These are phyloP conservation scores for Stictonetta naevosa DNA, from an alignment of 2,113 vertebrate genomes.

Conservation along the genomic window DNA sequence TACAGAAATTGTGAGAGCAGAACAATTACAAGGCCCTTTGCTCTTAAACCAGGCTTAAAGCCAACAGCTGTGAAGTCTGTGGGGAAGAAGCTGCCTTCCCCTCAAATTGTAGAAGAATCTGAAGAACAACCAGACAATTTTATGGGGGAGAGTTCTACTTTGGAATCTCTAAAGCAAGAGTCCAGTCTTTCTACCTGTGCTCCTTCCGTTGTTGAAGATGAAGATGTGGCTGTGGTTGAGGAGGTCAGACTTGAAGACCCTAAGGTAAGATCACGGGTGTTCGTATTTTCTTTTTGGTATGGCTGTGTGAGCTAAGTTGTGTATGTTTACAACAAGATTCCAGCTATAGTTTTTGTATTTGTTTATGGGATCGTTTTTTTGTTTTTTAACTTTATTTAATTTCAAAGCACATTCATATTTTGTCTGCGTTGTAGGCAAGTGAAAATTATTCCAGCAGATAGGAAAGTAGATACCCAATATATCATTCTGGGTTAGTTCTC, in stretches of 20 bases:
- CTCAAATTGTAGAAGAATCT: conserved; percentile 40
- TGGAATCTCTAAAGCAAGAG: conserved; percentile 49
- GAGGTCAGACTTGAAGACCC: conserved; percentile 70
- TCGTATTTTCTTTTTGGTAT: background rate
- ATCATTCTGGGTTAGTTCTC: background rate
- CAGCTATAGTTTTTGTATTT: background rate
- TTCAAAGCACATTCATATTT: background rate
- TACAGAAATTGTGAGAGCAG: background rate
- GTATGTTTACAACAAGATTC: background rate
- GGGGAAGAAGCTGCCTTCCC: conserved; percentile 45
- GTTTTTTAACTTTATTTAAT: fast-evolving
- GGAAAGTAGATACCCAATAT: background rate
- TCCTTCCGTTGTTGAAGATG: conserved; percentile 1
- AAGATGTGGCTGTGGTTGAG: conserved; percentile 78
- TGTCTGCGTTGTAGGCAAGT: background rate
- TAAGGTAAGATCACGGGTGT: conserved; percentile 66
- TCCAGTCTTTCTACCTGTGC: background rate
- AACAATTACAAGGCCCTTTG: background rate
- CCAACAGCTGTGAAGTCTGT: conserved; percentile 12
- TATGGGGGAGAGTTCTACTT: background rate
- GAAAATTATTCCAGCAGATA: background rate
- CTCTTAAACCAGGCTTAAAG: conserved; percentile 64
- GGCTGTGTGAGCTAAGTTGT: background rate
- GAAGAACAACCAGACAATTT: background rate
- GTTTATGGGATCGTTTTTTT: background rate